These are phyloP conservation scores for Potamarius usumacintae DNA, from an alignment of 2,113 vertebrate species.

Conservation along the genomic window DNA sequence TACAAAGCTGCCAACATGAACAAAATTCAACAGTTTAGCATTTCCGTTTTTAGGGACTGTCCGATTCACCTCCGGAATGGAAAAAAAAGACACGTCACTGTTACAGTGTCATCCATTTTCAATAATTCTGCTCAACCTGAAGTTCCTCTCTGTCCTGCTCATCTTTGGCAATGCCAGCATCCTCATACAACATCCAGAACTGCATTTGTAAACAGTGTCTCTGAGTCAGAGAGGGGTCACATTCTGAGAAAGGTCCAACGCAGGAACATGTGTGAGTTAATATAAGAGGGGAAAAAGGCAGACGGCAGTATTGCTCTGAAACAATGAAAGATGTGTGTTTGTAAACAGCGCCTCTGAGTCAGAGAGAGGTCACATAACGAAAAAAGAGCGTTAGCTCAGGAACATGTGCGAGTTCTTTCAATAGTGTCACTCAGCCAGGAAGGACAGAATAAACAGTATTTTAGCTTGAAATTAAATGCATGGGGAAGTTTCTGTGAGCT, in stretches of 20 bases:
- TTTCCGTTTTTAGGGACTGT: constrained; percentile 5
- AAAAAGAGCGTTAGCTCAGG: constrained; percentile 9
- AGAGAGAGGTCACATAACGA: constrained; percentile 25
- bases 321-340: constrained; percentile 22
- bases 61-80: not conserved
- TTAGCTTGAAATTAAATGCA: constrained; percentile 2
- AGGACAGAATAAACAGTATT: constrained; percentile 4
- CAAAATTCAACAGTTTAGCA: constrained; percentile 13
- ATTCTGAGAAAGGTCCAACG: not conserved
- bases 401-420: constrained; percentile 30
- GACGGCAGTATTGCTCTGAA: not conserved
- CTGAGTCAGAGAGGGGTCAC: constrained; percentile 25
- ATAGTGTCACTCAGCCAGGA: constrained; percentile 1
- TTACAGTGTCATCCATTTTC: not conserved
- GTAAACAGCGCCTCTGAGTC: constrained; percentile 30
- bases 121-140: not conserved
- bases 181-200: not conserved
- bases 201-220: constrained; percentile 26
- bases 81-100: not conserved
- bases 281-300: not conserved
- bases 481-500: constrained; percentile 16
- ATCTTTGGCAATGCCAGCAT: not conserved
- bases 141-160: not conserved
- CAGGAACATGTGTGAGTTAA: constrained; percentile 23
- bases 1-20: constrained; percentile 8